phyloP scores from a whole-genome alignment of 2,888 invertebrate genomes.

The Brachypterus glaber region DNA sequence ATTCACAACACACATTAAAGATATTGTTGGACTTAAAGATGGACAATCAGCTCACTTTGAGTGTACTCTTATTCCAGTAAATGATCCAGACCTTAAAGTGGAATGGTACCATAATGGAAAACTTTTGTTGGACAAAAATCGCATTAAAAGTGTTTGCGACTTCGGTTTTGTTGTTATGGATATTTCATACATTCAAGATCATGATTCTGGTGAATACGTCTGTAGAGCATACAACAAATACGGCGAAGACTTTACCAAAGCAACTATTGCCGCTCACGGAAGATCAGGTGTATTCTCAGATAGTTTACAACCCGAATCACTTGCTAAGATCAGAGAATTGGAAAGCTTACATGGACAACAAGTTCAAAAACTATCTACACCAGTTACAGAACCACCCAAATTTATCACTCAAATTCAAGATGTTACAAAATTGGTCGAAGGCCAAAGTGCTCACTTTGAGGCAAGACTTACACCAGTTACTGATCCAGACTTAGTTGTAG shows the following conservation, averaged over 20 bases:
- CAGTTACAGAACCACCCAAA: conserved; percentile 74
- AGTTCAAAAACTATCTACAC: conserved; percentile 52
- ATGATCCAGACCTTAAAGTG: conserved; percentile 86
- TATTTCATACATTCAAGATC: conserved; percentile 86
- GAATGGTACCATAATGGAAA: conserved; percentile 97
- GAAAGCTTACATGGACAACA: conserved; percentile 65
- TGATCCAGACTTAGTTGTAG: conserved; percentile 88
- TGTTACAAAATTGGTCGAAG: conserved; percentile 80
- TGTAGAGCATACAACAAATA: conserved; percentile 88
- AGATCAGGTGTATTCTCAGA: conserved; percentile 81
- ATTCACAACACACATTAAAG: conserved; percentile 82
- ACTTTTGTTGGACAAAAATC: conserved; percentile 76
- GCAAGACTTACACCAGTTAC: conserved; percentile 87
- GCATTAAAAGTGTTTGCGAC: conserved; percentile 89
- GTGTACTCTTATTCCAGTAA: conserved; percentile 86
- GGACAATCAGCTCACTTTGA: conserved; percentile 93
- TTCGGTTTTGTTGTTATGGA: conserved; percentile 93
- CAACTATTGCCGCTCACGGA: conserved; percentile 75
- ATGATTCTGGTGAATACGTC: conserved; percentile 88
- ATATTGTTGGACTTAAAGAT: conserved; percentile 75
- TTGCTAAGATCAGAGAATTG: conserved; percentile 78
- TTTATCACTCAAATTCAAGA: conserved; percentile 82
- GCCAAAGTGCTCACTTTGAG: conserved; percentile 90
- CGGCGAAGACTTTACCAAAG: conserved; percentile 80
- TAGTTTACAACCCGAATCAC: conserved; percentile 81